Evolutionary conservation across 2,113 vertebrate species (phyloP).

Genomic region (Odocoileus virginianus): DNA sequence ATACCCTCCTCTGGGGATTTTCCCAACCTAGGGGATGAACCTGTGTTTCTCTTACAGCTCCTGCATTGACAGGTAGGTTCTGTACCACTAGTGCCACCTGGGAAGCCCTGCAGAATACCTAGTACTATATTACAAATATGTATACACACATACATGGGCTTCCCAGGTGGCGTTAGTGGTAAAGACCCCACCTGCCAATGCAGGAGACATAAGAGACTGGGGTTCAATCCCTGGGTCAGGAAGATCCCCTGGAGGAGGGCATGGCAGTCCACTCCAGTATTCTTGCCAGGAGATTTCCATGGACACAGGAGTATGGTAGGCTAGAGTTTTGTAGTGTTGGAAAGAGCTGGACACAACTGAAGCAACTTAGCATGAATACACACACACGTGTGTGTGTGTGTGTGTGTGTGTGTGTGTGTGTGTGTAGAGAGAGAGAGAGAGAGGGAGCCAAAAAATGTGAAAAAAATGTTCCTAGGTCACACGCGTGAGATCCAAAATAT

Average conservation of each 20-base stretch:
- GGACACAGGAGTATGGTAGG: background rate
- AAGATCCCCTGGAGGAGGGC: background rate
- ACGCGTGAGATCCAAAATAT: background rate
- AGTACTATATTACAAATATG: background rate
- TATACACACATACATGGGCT: background rate
- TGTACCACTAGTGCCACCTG: fast-evolving
- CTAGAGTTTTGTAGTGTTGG: background rate
- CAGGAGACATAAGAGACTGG: background rate
- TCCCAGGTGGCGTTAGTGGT: background rate
- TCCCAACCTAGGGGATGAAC: background rate
- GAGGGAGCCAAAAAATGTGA: background rate
- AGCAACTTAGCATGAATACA: background rate
- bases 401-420: background rate
- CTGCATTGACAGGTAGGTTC: background rate
- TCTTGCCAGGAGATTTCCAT: background rate
- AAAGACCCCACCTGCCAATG: background rate
- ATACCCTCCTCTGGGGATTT: background rate
- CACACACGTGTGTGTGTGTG: background rate
- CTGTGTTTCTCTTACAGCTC: background rate
- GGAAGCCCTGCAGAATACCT: background rate
- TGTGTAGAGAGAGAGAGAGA: background rate
- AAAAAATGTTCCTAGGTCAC: background rate
- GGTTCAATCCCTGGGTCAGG: background rate
- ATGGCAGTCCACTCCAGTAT: background rate
- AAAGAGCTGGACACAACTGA: background rate